Conservation (phyloP, 92 coral and sea anemone genomes). For the Paragorgia papillata region DNA sequence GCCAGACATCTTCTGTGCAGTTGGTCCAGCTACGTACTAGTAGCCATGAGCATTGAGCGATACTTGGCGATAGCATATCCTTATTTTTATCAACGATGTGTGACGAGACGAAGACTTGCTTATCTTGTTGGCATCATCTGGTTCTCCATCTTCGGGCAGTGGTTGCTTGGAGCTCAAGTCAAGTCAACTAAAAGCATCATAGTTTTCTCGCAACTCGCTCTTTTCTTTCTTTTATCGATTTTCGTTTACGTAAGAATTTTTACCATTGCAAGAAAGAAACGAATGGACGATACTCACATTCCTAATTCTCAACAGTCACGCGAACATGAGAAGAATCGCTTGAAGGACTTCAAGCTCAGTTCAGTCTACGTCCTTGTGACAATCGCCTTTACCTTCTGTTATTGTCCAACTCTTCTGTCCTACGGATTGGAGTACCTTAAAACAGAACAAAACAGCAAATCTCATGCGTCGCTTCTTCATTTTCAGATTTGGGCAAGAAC, state of each 20-base stretch:
- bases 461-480: no score
- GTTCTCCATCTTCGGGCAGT: neutral
- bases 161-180: neutral
- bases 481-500: no score
- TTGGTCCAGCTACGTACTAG: neutral
- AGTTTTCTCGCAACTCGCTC: neutral
- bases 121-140: neutral
- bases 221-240: neutral
- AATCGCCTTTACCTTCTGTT: neutral
- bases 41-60: neutral
- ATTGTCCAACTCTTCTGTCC: neutral
- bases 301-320: neutral
- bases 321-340: neutral
- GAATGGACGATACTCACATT: no score
- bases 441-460: no score
- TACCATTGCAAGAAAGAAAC: neutral
- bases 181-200: neutral
- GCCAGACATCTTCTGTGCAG: neutral
- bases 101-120: neutral
- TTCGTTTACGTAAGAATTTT: neutral
- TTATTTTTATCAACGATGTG: neutral
- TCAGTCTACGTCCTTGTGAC: conserved; percentile 3
- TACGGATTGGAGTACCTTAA: neutral
- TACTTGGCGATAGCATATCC: neutral
- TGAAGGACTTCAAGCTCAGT: neutral